phyloP scores from a whole-genome alignment of 2,888 invertebrate genomes.

The Tetragnatha montana region DNA sequence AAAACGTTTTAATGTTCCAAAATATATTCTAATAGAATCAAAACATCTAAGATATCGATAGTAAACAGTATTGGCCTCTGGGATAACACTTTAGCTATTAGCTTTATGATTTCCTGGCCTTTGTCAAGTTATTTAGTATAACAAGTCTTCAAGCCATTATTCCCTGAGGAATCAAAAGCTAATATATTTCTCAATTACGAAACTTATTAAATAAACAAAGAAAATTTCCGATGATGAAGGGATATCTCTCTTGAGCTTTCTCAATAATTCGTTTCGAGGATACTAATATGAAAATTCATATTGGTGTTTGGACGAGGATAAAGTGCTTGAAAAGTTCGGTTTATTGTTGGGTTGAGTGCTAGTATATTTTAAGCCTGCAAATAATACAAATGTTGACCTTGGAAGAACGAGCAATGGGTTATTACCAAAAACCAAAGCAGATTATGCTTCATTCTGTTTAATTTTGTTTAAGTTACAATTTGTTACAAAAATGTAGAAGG shows the following conservation, averaged over 20 bases:
- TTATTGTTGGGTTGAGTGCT: not conserved
- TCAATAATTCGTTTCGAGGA: not conserved
- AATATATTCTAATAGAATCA: no score
- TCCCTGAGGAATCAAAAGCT: constrained; percentile 2
- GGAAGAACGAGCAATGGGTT: no score
- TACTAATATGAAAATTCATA: not conserved
- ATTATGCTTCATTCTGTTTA: no score
- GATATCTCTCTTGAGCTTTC: not conserved
- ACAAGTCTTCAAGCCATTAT: constrained; percentile 3
- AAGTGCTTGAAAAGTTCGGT: not conserved
- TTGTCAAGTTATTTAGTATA: constrained; percentile 13
- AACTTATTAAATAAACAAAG: constrained; percentile 10
- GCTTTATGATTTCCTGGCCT: constrained; percentile 14
- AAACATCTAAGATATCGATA: no score
- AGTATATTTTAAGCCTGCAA: no score
- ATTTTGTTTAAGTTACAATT: no score
- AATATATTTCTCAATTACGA: constrained; percentile 32
- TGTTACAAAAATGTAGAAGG: no score
- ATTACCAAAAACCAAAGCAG: no score
- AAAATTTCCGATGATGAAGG: not conserved
- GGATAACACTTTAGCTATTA: constrained; percentile 21
- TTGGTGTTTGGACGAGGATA: not conserved
- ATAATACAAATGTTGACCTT: no score
- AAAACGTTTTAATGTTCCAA: no score
- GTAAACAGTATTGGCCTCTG: no score